A percentile compares a stretch with the other conserved stretches of the same genome.
These are phyloP conservation scores for Gavialis gangeticus DNA, from an alignment of 2,113 vertebrate genomes.

Conservation along the genomic window DNA sequence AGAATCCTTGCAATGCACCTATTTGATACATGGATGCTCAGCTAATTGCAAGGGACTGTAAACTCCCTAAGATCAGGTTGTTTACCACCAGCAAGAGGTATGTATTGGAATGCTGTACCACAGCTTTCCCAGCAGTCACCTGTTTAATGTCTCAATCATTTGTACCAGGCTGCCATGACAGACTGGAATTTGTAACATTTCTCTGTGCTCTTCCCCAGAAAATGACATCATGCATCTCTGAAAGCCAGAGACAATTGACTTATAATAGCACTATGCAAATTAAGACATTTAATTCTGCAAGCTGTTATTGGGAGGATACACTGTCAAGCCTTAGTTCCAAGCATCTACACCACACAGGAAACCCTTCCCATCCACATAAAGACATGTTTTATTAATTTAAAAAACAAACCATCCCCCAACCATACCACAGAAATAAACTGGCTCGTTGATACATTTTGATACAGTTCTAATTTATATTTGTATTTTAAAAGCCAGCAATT, in stretches of 20 bases:
- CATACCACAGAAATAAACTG: too few relatives aligned
- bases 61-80: rapidly evolving
- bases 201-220: background rate
- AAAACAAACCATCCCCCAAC: too few relatives aligned
- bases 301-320: background rate
- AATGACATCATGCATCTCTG: background rate
- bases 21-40: background rate
- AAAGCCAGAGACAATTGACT: background rate
- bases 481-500: slow-evolving; percentile 16
- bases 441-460: background rate
- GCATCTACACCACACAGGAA: background rate
- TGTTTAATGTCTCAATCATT: background rate
- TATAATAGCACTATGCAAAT: background rate
- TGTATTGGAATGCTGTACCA: rapidly evolving
- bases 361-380: background rate
- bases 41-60: background rate
- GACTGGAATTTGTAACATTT: background rate
- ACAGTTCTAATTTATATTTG: slow-evolving; percentile 11
- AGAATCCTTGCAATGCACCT: background rate
- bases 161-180: background rate
- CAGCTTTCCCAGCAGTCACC: background rate
- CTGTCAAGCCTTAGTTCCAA: background rate
- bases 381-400: background rate
- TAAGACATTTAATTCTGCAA: background rate
- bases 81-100: background rate